Base-by-base conservation (phyloP, 2,113 vertebrate species). In the Plecotus auritus region DNA sequence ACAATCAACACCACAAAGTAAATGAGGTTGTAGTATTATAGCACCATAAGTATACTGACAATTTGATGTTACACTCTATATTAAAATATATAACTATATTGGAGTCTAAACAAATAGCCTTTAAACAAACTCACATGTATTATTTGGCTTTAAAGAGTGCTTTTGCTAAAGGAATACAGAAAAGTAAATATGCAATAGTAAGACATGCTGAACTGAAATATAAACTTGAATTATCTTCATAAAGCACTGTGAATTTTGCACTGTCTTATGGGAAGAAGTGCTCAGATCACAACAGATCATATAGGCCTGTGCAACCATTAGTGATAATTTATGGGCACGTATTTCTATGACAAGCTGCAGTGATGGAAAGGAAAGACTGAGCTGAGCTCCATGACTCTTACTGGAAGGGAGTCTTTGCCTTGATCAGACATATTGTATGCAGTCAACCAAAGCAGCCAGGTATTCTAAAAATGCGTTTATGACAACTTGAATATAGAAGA, bases 31-130 rank as follows among this genome's bases (percentile, higher is more conserved):
- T 32, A 4, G 10, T 88, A 95, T 85, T 91, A 91, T 94, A 92
- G 95, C 91, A 95, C 67, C 23, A 0, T 84, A 85, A 97, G 51
- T 49, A 64, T 30, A 85, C 37, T 56, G 83, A 76, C 54, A 96
- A 90, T 88, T 97, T 96, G 89, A 90, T 97, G 92, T 56, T 87
- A 87, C 81, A 86, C 22, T 35, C 13, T 90, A 35, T 17, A 95
- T 96, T 95, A 96, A 96, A 96, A 97, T 95, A 92, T 80, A 85
- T 93, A 93, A 92, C 80, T 88, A 40, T 69, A 70, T 22, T n/a
- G 66, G 40, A 83, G 76, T 84, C 77, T 95, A 94, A 96, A 49
- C 32, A 28, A 74, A 84, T 32, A 92, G 11, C 66, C 5, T 91
- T 93, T 91, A 93, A 67, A 93, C 30, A 8, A 40, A 89, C n/a